Evolutionary conservation across 1,140 invertebrate species (phyloP), one percentile per base, ranked within the genome.

Genomic region (Hyles vespertilio): DNA sequence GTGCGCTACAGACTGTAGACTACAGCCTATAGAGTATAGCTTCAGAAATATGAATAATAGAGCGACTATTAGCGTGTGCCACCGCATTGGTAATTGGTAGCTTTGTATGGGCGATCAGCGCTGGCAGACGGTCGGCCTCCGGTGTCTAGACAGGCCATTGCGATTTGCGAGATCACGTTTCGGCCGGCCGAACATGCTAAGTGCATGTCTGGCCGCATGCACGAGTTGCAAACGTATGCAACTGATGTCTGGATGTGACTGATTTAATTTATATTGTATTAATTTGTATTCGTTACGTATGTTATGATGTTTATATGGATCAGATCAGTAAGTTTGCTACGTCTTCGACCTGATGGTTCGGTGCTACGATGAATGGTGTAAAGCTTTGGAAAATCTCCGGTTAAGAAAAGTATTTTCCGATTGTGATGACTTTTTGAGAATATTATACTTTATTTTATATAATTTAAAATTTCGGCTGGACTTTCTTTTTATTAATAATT

Each of bases 91-190:
- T 66, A 70, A 66, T 66, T 68, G 63, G 54, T 63, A 56, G 67
- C 61, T 64, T 54, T 67, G 67, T 61, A 65, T 59, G 60, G 61
- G 49, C 59, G 59, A 66, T 64, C 63, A 58, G 55, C 60, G 54
- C 48, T 44, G 66, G 64, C 69, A 81, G 77, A 73, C 77, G 78
- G 71, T 58, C 77, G 69, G 77, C 70, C 73, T 79, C 69, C 69
- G 72, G 67, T 65, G 79, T 84, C 79, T 83, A 79, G 77, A 78
- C 77, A 70, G 69, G 58, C 63, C 65, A 65, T 61, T 73, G 72
- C 73, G 73, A 74, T 73, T 74, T 80, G 79, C 66, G 72, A 78
- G 81, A 77, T 86, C 81, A 83, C 77, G 83, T 86, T 86, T 83
- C 77, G 77, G 73, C 69, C 74, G 73, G 71, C 67, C 79, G 81